A percentile compares a stretch with the other conserved stretches of the same genome.
phyloP scores from a whole-genome alignment of 2,888 invertebrate species.

The Eupelmus urozonus region DNA sequence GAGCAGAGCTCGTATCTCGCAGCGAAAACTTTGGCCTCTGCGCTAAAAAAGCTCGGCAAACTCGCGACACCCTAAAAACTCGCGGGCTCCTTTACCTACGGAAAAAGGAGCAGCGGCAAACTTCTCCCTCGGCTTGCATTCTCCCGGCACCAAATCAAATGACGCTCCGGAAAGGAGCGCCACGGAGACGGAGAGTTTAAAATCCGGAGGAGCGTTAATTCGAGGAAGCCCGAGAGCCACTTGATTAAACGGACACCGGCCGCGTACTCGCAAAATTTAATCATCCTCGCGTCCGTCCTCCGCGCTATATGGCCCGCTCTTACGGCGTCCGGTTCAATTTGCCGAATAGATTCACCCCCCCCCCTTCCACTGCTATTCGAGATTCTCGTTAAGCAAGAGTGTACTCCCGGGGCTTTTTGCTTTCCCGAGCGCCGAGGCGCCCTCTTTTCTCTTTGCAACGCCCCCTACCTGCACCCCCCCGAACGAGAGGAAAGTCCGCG shows the following conservation, averaged over 20 bases:
- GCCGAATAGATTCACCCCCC: constrained; percentile 32
- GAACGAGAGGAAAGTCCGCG: constrained; percentile 65
- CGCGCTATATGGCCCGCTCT: not conserved
- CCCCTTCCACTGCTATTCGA: too few species aligned
- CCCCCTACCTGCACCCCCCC: too few species aligned
- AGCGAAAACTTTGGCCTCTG: not conserved
- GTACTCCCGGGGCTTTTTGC: constrained; percentile 45
- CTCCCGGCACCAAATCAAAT: not conserved
- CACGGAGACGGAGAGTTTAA: constrained; percentile 6
- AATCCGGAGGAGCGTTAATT: constrained; percentile 46
- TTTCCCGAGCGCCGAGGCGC: too few species aligned
- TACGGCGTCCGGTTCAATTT: constrained; percentile 39
- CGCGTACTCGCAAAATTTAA: constrained; percentile 50
- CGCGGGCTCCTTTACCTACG: not conserved
- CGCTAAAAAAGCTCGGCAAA: not conserved
- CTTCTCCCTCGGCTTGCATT: too few species aligned
- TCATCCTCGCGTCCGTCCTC: too few species aligned
- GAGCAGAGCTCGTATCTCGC: too few species aligned
- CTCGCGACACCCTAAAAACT: not conserved
- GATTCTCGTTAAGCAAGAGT: constrained; percentile 48
- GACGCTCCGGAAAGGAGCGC: constrained; percentile 4
- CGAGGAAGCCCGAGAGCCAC: constrained; percentile 12
- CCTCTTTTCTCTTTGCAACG: too few species aligned
- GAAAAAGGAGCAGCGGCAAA: not conserved
- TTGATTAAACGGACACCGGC: constrained; percentile 49